Base-by-base conservation (phyloP, 2,888 invertebrate genomes). In the Nudaria mundana region DNA sequence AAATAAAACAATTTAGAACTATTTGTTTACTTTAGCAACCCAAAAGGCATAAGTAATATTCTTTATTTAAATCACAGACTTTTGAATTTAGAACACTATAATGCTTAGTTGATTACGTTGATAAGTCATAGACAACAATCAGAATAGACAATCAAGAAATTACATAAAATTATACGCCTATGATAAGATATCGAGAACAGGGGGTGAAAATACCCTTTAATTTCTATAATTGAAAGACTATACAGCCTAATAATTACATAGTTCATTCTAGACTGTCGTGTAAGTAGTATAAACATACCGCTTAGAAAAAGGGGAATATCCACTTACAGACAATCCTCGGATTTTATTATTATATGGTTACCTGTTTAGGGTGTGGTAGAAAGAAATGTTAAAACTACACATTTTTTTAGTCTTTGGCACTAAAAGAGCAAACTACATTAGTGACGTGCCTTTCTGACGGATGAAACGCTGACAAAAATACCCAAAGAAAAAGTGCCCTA, bases 1-100 rank as follows among this genome's bases (percentile, higher is more conserved):
- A 64, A 66, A 64, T 64, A 40, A n/a, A 48, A 59, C 44, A 45
- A 44, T 43, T 51, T 37, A 46, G 30, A 42, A 29, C 26, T n/a
- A n/a, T n/a, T n/a, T n/a, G n/a, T n/a, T n/a, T n/a, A n/a, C n/a
- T n/a, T n/a, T n/a, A n/a, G n/a, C n/a, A n/a, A n/a, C n/a, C n/a
- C n/a, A n/a, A n/a, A n/a, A n/a, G n/a, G n/a, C n/a, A n/a, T n/a
- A n/a, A n/a, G n/a, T n/a, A n/a, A n/a, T n/a, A n/a, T n/a, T 20
- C 2, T 20, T 20, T 20, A 5, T 20, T 20, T 20, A 20, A 20
- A 20, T 5, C n/a, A n/a, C n/a, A 7, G 20, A 20, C 20, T 20
- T n/a, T n/a, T n/a, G n/a, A n/a, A n/a, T 32, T 10, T 25, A 1
- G 8, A 24, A 33, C n/a, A 16, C 4, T 13, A 14, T 16, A 18